These are phyloP conservation scores for Steatocranus sp. DNA, from an alignment of 2,797 vertebrate genomes.

Conservation along the genomic window DNA sequence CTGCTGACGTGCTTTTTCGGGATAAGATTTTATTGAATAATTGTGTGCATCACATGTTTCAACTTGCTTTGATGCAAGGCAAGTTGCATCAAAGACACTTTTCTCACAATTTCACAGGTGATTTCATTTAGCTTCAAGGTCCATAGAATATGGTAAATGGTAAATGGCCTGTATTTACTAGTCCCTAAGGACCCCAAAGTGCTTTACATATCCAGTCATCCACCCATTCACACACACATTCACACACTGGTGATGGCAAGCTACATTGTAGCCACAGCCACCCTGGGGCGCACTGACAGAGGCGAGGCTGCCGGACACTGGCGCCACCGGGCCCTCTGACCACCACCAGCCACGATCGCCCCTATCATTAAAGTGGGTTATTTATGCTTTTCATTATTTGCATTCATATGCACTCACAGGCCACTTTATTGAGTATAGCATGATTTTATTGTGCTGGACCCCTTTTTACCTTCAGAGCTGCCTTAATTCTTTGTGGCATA, in stretches of 20 bases:
- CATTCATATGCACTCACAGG: neutral
- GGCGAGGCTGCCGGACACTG: no score
- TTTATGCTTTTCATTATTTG: neutral
- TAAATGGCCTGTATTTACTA: no score
- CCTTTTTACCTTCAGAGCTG: neutral
- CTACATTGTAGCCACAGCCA: no score
- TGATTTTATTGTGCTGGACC: neutral
- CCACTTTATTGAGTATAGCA: neutral
- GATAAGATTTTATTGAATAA: neutral
- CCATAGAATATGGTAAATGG: neutral
- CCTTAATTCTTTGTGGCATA: neutral
- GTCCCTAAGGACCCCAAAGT: no score
- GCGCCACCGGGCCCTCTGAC: no score
- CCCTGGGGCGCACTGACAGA: no score
- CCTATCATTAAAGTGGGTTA: neutral
- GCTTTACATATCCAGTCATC: no score
- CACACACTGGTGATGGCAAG: no score
- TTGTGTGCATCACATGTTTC: neutral
- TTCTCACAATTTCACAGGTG: neutral
- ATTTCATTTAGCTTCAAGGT: neutral
- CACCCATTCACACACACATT: no score
- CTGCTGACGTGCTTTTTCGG: accelerated
- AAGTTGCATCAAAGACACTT: neutral
- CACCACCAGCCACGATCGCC: no score
- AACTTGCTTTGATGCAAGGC: neutral